Base-by-base conservation (phyloP, 2,888 invertebrate species). In the Clepsis dumicolana region DNA sequence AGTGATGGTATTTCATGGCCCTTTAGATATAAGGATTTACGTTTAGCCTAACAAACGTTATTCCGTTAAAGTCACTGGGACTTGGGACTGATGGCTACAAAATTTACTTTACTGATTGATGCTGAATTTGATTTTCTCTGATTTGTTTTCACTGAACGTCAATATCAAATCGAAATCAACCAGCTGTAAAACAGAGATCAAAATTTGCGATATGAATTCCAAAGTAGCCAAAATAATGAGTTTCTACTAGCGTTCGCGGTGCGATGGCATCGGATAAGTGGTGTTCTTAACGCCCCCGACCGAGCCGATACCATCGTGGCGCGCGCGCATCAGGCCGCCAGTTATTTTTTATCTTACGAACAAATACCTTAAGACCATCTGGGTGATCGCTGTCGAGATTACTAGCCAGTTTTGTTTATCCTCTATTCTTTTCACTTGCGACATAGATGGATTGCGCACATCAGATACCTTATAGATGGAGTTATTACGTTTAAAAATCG, bases 241-340 rank as follows among this genome's bases (percentile, higher is more conserved):
- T 82, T 78, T 82, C 84, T 77, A 68, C 63, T 59, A 32, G 63
- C 67, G 68, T 85, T 81, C 80, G 79, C 67, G 57, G 18, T 38
- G 76, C 81, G 89, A 91, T 91, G 84, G 86, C 84, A 89, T 88
- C 85, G 84, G 89, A 90, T 90, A 91, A 91, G 90, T 90, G 88
- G 90, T 90, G 92, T 90, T 92, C 89, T 90, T 88, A 90, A 91
- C 91, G 92, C 91, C 91, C 89, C 88, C 81, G 85, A 75, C 88
- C 81, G 85, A 75, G 73, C 78, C 77, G 91, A 92, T 90, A 86
- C 71, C 73, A 91, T 91, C 90, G 70, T 24, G 25, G 32, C 89
- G 90, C 87, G 85, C 86, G 90, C 88, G 81, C 80, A 77, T 75
- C 81, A 79, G 67, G 74, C 80, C 78, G 78, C 82, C 57, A 61